Conservation (phyloP, 1,140 invertebrate genomes). For the Charaxes varanes region DNA sequence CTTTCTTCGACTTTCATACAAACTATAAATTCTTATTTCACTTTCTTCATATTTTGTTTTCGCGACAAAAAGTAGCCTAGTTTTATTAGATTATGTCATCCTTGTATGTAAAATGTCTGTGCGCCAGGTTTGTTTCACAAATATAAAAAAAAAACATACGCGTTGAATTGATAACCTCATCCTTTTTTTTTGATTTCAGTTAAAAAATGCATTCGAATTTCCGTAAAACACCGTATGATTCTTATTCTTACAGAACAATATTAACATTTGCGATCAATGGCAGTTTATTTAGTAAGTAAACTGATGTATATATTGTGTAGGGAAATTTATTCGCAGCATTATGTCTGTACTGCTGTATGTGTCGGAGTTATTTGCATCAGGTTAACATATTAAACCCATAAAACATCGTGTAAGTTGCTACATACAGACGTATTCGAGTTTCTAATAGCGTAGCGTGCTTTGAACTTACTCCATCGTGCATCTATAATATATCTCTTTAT, state of each 20-base stretch:
- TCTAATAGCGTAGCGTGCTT: constrained; percentile 8
- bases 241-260: constrained; percentile 13
- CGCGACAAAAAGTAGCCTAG: no score
- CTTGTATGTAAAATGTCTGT: no score
- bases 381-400: constrained; percentile 60
- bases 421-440: constrained; percentile 26
- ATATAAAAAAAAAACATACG: no score
- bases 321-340: constrained; percentile 33
- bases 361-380: constrained; percentile 48
- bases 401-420: constrained; percentile 45
- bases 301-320: constrained; percentile 20
- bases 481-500: no score
- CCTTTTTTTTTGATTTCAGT: not conserved
- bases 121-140: no score
- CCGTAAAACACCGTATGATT: no score
- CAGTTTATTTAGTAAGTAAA: constrained; percentile 23
- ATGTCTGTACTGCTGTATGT: constrained; percentile 27
- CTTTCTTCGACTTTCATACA: no score
- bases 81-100: no score
- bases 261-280: constrained; percentile 20
- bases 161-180: no score
- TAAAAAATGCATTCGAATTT: constrained; percentile 11
- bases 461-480: no score
- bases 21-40: no score
- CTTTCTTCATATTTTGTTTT: no score